A percentile compares a stretch with the other conserved stretches of the same genome.
Conservation (phyloP, 2,888 invertebrate genomes). For the Globia sparganii region DNA sequence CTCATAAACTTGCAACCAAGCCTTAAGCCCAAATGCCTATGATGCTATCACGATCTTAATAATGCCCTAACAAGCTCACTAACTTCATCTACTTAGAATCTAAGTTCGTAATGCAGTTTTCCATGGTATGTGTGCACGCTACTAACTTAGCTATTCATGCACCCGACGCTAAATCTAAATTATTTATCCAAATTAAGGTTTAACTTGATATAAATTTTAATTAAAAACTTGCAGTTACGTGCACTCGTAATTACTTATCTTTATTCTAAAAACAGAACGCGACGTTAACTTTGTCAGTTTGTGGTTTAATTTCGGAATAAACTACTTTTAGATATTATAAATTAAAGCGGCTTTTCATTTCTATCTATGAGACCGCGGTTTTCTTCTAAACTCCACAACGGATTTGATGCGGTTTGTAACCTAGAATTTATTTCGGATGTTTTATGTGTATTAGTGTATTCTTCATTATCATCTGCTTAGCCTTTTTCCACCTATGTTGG, state of each 20-base stretch:
- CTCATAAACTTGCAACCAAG: neutral
- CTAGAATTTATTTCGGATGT: too few species aligned
- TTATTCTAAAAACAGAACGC: conserved; percentile 35
- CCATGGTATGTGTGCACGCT: conserved; percentile 30
- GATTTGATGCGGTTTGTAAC: too few species aligned
- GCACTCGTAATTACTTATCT: conserved; percentile 20
- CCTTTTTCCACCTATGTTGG: too few species aligned
- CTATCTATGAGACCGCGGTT: too few species aligned
- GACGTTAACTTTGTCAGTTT: conserved; percentile 18
- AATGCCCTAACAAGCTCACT: conserved; percentile 22
- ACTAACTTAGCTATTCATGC: conserved; percentile 51
- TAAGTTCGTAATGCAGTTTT: conserved; percentile 41
- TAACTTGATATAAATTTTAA: conserved; percentile 54
- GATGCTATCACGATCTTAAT: neutral
- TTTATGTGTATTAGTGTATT: too few species aligned
- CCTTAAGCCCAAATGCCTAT: neutral
- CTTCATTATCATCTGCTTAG: too few species aligned
- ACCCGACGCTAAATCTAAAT: conserved; percentile 53
- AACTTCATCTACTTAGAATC: conserved; percentile 27
- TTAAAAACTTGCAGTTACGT: conserved; percentile 45
- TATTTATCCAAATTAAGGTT: conserved; percentile 45
- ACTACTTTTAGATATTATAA: too few species aligned
- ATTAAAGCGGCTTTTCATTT: too few species aligned
- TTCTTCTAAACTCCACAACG: too few species aligned
- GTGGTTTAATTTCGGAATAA: conserved; percentile 21